A percentile compares a stretch with the other conserved stretches of the same genome.
Evolutionary conservation across 2,888 invertebrate genomes (phyloP).

Genomic region (Epinotia bilunana): DNA sequence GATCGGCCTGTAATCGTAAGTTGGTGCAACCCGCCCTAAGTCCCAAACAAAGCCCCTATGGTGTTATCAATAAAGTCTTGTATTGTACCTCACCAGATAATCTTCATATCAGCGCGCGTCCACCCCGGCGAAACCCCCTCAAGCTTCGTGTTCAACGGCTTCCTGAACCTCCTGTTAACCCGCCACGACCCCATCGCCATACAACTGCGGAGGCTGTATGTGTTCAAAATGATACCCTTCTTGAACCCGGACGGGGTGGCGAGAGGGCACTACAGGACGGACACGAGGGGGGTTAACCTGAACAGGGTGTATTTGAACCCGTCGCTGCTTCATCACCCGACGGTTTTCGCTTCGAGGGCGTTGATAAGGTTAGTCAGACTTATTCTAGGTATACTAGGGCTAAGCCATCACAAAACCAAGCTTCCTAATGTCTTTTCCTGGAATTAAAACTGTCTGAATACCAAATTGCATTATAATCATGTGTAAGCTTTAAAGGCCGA

Average conservation of each 20-base stretch:
- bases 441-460: no score
- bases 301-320: constrained; percentile 95
- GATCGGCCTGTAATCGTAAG: no score
- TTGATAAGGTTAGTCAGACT: constrained; percentile 83
- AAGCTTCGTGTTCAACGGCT: constrained; percentile 95
- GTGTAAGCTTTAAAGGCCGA: no score
- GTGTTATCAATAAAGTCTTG: no score
- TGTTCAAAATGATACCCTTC: constrained; percentile 96
- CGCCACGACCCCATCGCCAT: constrained; percentile 90
- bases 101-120: constrained; percentile 94
- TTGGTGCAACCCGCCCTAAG: no score
- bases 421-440: no score
- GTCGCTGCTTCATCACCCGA: constrained; percentile 89
- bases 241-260: constrained; percentile 96
- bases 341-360: constrained; percentile 93
- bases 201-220: constrained; percentile 89
- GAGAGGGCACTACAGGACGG: constrained; percentile 93
- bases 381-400: no score
- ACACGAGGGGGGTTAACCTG: constrained; percentile 93
- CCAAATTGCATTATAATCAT: no score
- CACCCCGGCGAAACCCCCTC: constrained; percentile 97
- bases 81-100: constrained; percentile 85
- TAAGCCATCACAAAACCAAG: no score
- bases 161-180: constrained; percentile 90
- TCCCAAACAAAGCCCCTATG: no score